Evolutionary conservation across 2,797 vertebrate species (phyloP).

Genomic region (Acipenser ruthenus): DNA sequence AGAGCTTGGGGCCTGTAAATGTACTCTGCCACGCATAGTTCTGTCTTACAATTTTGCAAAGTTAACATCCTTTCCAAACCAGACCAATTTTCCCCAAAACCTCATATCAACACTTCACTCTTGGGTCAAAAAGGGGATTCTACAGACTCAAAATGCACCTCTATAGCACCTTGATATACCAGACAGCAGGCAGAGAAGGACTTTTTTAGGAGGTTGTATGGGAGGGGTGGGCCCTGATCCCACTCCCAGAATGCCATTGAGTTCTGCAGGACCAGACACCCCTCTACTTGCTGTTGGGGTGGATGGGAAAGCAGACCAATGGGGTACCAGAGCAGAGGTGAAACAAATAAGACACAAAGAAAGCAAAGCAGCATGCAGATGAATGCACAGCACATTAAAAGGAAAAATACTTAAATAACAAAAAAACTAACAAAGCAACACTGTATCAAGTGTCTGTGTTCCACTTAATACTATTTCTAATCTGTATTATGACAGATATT

Average conservation of each 20-base stretch:
- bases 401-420: conserved; percentile 1
- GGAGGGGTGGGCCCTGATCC: conserved; percentile 74
- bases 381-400: conserved; percentile 39
- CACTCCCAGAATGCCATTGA: conserved; percentile 91
- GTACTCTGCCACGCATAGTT: too few relatives aligned
- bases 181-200: conserved; percentile 86
- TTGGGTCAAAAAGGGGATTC: not conserved
- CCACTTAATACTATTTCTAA: too few relatives aligned
- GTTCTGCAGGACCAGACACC: conserved; percentile 76
- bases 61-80: too few relatives aligned
- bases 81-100: too few relatives aligned
- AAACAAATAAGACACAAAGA: conserved; percentile 13
- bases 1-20: too few relatives aligned
- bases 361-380: conserved; percentile 41
- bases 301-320: conserved; percentile 22
- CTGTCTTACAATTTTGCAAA: too few relatives aligned
- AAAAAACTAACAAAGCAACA: not conserved
- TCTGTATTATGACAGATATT: too few relatives aligned
- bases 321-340: conserved; percentile 24
- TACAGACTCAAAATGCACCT: conserved; percentile 11
- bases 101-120: too few relatives aligned
- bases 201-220: conserved; percentile 85
- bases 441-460: not conserved
- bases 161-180: conserved; percentile 71
- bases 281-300: conserved; percentile 67